A percentile compares a stretch with the other conserved stretches of the same genome.
These are phyloP conservation scores for Neomorphus geoffroyi DNA, from an alignment of 2,797 vertebrate species.

Conservation along the genomic window DNA sequence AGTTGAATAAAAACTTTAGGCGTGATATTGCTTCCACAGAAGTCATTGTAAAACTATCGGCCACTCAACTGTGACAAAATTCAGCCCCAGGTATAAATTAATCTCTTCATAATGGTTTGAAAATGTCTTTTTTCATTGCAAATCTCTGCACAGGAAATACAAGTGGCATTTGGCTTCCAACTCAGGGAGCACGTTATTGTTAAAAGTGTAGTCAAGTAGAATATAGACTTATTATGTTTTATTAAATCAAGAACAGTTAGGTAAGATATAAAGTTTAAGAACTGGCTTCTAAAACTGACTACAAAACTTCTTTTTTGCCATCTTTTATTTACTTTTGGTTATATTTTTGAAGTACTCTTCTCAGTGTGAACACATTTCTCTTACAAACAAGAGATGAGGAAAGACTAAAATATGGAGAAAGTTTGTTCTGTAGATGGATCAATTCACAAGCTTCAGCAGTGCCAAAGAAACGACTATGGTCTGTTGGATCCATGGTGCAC, in stretches of 20 bases:
- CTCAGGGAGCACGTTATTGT: not conserved
- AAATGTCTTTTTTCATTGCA: not conserved
- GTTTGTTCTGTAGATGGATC: constrained; percentile 30
- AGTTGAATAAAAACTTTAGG: not conserved
- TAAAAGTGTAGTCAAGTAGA: not conserved
- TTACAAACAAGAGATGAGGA: not conserved
- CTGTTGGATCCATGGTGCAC: constrained; percentile 38
- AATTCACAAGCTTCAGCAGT: not conserved
- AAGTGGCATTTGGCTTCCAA: not conserved
- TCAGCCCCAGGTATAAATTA: not conserved
- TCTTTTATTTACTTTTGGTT: not conserved
- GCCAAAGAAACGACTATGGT: not conserved
- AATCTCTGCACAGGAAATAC: not conserved
- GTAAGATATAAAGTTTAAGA: not conserved
- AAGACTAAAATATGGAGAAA: constrained; percentile 4
- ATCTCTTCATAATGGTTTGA: not conserved
- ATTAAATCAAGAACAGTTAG: not conserved
- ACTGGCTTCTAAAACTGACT: not conserved
- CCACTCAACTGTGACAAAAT: not conserved
- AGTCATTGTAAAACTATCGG: not conserved
- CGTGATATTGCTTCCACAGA: not conserved
- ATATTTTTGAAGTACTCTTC: not conserved
- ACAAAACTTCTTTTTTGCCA: not conserved
- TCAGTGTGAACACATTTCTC: not conserved
- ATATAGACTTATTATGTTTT: not conserved